Percentiles rank a stretch among this genome's conserved stretches.
These are phyloP conservation scores for Apotomis capreana DNA, from an alignment of 2,888 invertebrate genomes.

Conservation along the genomic window DNA sequence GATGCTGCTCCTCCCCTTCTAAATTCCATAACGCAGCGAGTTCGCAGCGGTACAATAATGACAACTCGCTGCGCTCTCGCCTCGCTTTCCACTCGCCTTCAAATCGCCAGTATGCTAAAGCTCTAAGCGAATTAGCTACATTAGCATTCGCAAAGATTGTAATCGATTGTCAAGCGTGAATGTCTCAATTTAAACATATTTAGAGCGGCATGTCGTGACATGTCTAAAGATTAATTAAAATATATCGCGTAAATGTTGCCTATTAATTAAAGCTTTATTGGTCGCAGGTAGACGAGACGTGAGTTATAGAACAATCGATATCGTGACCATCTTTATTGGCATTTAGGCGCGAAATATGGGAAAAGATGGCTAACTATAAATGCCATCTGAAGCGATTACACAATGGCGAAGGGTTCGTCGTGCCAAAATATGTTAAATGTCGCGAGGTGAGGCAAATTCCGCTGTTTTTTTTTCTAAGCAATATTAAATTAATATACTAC, in stretches of 20 bases:
- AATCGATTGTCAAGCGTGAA: constrained; percentile 49
- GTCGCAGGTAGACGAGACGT: constrained; percentile 17
- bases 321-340: constrained; percentile 45
- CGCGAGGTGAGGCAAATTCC: no score
- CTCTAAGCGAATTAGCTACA: constrained; percentile 22
- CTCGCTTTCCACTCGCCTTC: no score
- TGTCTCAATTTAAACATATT: constrained; percentile 48
- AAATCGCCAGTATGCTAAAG: no score
- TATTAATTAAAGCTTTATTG: constrained; percentile 43
- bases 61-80: no score
- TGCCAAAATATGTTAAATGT: not conserved
- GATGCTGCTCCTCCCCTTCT: no score
- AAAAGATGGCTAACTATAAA: constrained; percentile 52
- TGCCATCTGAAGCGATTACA: constrained; percentile 45
- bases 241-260: constrained; percentile 6
- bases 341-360: constrained; percentile 56
- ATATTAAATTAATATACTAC: no score
- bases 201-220: constrained; percentile 41
- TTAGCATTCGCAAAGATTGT: constrained; percentile 44
- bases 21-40: no score
- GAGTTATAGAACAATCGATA: constrained; percentile 39
- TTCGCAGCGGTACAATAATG: no score
- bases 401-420: not conserved
- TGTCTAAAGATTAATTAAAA: constrained; percentile 43
- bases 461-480: no score